phyloP scores from a whole-genome alignment of 64 coral and sea anemone genomes.

The Actinia tenebrosa region DNA sequence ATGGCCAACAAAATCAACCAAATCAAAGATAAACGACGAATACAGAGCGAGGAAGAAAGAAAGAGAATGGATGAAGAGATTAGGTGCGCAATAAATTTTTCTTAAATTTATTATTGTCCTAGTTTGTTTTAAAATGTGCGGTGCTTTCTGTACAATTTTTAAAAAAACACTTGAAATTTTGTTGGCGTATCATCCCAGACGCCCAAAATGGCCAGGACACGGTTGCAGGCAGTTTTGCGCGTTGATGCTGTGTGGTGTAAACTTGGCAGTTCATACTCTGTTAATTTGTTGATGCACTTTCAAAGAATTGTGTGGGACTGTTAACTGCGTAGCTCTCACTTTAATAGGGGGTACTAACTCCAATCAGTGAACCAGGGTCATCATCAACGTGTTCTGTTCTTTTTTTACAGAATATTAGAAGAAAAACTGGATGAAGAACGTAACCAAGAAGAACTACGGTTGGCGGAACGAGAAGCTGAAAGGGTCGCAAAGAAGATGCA shows the following conservation, averaged over 20 bases:
- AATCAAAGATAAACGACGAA: slow-evolving; percentile 77
- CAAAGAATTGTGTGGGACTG: too few relatives aligned
- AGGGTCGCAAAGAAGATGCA: slow-evolving; percentile 61
- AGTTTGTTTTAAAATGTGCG: not conserved
- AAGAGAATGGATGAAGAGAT: slow-evolving; percentile 90
- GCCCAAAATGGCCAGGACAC: not conserved
- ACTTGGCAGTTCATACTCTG: too few relatives aligned
- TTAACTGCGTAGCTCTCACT: too few relatives aligned
- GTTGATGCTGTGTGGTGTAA: too few relatives aligned
- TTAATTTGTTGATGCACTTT: too few relatives aligned
- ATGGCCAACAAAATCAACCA: slow-evolving; percentile 95
- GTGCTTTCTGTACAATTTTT: not conserved
- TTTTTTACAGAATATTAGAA: slow-evolving; percentile 70
- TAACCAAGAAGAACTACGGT: slow-evolving; percentile 72
- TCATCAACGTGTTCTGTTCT: not conserved
- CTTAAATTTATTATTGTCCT: too few relatives aligned
- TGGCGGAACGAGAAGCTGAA: slow-evolving; percentile 89
- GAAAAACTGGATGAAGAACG: slow-evolving; percentile 81
- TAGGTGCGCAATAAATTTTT: slow-evolving; percentile 39
- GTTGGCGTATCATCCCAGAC: not conserved
- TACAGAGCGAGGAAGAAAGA: slow-evolving; percentile 79
- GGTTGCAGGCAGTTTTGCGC: too few relatives aligned
- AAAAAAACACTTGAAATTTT: not conserved
- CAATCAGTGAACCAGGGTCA: too few relatives aligned
- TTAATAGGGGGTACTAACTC: too few relatives aligned